These are phyloP conservation scores for Eriocheir sinensis DNA, from an alignment of 1,140 invertebrate genomes.

Conservation along the genomic window DNA sequence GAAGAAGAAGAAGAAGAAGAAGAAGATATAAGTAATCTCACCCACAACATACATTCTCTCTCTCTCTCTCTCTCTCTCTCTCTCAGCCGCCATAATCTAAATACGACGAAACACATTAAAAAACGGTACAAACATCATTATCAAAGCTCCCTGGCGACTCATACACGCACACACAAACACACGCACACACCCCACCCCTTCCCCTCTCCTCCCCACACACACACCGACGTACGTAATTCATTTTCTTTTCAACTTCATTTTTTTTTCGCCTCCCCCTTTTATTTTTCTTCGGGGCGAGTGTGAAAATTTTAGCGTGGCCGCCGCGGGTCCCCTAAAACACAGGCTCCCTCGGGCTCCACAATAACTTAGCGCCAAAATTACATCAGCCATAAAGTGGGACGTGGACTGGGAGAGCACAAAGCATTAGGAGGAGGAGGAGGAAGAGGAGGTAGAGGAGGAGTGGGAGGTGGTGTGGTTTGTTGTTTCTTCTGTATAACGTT, in stretches of 20 bases:
- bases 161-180: background rate
- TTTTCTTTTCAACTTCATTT: background rate
- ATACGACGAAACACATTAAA: background rate
- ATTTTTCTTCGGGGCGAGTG: background rate
- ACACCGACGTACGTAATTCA: background rate
- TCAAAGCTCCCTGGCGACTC: background rate
- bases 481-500: too few species aligned
- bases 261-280: background rate
- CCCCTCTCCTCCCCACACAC: background rate
- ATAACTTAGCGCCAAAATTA: slow-evolving; percentile 25
- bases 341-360: background rate
- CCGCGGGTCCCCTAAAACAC: background rate
- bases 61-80: slow-evolving; percentile 25
- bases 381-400: slow-evolving; percentile 3
- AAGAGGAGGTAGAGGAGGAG: background rate
- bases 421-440: too few species aligned
- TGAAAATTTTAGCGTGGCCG: background rate
- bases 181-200: background rate
- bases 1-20: too few species aligned
- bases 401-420: background rate
- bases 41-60: too few species aligned
- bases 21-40: too few species aligned
- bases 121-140: background rate
- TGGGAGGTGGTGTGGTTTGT: background rate
- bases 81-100: background rate